A percentile compares a stretch with the other conserved stretches of the same genome.
Conservation (phyloP, 2,113 vertebrate species). For the Rhizomys pruinosus region DNA sequence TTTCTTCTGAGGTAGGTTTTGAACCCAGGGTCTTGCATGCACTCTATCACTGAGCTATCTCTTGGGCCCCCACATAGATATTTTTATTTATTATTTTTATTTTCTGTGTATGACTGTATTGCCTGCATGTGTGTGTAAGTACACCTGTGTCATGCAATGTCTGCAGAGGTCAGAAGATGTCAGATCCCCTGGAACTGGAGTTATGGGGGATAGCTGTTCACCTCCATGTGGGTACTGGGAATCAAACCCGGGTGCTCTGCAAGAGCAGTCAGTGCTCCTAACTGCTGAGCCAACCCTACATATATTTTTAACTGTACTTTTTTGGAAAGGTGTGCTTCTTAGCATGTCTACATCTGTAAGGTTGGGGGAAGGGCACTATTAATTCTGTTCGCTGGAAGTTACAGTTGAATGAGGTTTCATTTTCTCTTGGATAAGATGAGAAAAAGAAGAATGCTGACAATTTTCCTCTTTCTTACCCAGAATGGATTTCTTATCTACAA, state of each 20-base stretch:
- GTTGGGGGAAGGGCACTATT: fast-evolving
- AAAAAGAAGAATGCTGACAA: neutral
- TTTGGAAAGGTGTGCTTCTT: neutral
- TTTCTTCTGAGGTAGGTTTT: neutral
- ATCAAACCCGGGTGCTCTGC: too few species aligned
- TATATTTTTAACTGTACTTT: neutral
- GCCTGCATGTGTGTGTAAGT: too few species aligned
- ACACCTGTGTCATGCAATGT: too few species aligned
- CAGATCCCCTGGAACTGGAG: too few species aligned
- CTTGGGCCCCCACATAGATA: too few species aligned
- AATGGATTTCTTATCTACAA: slow-evolving; percentile 3
- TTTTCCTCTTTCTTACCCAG: neutral
- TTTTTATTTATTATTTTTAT: neutral
- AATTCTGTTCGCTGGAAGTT: neutral
- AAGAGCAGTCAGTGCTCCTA: too few species aligned
- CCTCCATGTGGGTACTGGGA: too few species aligned
- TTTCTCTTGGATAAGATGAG: neutral
- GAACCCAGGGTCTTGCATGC: neutral
- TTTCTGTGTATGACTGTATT: too few species aligned
- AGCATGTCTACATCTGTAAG: neutral
- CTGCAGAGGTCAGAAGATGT: too few species aligned
- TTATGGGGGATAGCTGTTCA: too few species aligned
- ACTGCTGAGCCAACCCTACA: too few species aligned
- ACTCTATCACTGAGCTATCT: too few species aligned
- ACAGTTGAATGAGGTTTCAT: neutral